Evolutionary conservation across 92 coral and sea anemone genomes (phyloP).

Genomic region (Virgularia gustaviana): DNA sequence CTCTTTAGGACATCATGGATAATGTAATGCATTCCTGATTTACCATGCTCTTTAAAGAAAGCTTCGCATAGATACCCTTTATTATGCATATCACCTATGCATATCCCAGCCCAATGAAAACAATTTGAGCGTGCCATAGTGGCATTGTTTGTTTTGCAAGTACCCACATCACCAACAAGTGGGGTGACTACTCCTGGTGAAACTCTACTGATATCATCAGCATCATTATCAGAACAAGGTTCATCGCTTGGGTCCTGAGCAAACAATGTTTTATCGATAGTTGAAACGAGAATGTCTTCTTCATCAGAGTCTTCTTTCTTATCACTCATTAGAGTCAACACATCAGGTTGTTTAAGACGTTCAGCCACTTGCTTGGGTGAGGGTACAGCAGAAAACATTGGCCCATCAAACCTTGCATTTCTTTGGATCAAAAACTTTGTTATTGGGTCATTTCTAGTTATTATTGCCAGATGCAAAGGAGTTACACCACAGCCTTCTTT

Average conservation of each 20-base stretch:
- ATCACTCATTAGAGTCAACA: background rate
- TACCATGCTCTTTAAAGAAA: constrained; percentile 13
- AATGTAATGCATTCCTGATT: constrained; percentile 17
- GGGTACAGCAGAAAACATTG: constrained; percentile 26
- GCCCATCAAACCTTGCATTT: constrained; percentile 34
- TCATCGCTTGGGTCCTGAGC: background rate
- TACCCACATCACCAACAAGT: constrained; percentile 39
- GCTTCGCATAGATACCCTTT: constrained; percentile 13
- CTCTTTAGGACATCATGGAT: constrained; percentile 15
- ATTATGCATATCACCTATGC: constrained; percentile 17
- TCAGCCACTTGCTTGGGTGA: constrained; percentile 22
- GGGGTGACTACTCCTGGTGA: constrained; percentile 12
- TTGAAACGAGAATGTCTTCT: constrained; percentile 4
- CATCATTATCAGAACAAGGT: no score
- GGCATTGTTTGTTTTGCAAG: constrained; percentile 36
- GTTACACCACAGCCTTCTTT: constrained; percentile 47
- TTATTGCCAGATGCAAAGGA: constrained; percentile 32
- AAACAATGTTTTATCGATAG: constrained; percentile 33
- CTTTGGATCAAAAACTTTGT: constrained; percentile 11
- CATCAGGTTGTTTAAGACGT: background rate
- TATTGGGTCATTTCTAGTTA: background rate
- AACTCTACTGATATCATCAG: constrained; percentile 1
- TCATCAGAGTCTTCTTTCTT: constrained; percentile 35
- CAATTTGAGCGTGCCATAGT: constrained; percentile 26
- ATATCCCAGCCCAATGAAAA: constrained; percentile 9